Evolutionary conservation across 2,797 vertebrate species (phyloP).

Genomic region (Platalea minor): DNA sequence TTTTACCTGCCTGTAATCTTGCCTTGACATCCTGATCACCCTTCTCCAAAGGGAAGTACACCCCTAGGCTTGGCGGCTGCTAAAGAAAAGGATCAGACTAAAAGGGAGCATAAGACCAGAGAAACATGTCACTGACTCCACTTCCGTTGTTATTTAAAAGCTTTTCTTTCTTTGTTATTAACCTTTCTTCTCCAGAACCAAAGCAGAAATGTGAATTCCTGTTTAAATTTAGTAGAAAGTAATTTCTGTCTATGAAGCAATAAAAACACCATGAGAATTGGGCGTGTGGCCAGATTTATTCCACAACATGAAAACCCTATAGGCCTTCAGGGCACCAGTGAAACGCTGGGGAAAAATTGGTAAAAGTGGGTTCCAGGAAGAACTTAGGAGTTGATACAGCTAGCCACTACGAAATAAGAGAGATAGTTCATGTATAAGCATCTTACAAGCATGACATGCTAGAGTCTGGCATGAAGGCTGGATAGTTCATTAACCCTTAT

Average conservation of each 20-base stretch:
- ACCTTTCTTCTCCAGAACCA: slow-evolving; percentile 10
- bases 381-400: not conserved
- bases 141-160: not conserved
- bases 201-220: slow-evolving; percentile 36
- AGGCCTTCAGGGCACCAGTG: slow-evolving; percentile 49
- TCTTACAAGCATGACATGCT: not conserved
- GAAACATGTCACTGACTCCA: not conserved
- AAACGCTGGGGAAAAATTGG: slow-evolving; percentile 60
- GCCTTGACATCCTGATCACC: not conserved
- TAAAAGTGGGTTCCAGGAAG: slow-evolving; percentile 66
- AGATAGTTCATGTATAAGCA: not conserved
- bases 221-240: slow-evolving; percentile 66
- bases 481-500: not conserved
- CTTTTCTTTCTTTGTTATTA: not conserved
- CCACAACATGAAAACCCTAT: slow-evolving; percentile 13
- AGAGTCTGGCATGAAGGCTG: not conserved
- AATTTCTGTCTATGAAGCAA: slow-evolving; percentile 63
- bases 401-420: not conserved
- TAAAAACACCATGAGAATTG: slow-evolving; percentile 44
- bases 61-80: not conserved
- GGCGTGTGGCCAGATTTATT: slow-evolving; percentile 38
- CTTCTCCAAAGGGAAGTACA: not conserved
- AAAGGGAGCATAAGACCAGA: not conserved
- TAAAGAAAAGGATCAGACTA: not conserved
- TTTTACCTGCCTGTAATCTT: not conserved